These are phyloP conservation scores for Trichechus manatus DNA, from an alignment of 2,113 vertebrate species.

Conservation along the genomic window DNA sequence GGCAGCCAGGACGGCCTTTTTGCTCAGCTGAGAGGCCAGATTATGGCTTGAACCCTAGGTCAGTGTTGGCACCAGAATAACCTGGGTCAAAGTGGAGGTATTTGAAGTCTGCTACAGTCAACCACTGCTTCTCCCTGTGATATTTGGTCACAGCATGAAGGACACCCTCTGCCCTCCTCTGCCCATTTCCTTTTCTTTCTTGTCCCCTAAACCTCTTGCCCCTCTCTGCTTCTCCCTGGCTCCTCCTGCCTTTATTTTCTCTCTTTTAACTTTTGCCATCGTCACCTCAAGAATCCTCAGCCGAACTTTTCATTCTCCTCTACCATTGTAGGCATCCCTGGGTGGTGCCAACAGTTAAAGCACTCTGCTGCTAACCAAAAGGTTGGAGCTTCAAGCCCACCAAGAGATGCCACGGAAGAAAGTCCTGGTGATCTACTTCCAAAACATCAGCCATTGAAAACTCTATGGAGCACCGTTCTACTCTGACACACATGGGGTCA, in stretches of 20 bases:
- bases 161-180: accelerated
- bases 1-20: neutral
- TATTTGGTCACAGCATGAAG: accelerated
- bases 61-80: neutral
- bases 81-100: neutral
- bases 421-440: neutral
- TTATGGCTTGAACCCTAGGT: neutral
- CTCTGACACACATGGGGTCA: neutral
- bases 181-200: neutral
- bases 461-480: neutral
- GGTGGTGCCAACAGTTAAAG: neutral
- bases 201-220: neutral
- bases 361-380: neutral
- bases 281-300: neutral
- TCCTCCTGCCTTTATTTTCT: neutral
- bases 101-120: neutral
- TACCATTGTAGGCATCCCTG: neutral
- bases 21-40: neutral
- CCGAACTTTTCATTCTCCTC: neutral
- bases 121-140: neutral
- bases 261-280: neutral
- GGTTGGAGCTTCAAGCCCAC: too few relatives aligned
- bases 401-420: neutral
- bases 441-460: neutral
- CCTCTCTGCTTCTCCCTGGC: accelerated